phyloP scores from a whole-genome alignment of 2,797 vertebrate species.

The Mormyrops boulengeri region DNA sequence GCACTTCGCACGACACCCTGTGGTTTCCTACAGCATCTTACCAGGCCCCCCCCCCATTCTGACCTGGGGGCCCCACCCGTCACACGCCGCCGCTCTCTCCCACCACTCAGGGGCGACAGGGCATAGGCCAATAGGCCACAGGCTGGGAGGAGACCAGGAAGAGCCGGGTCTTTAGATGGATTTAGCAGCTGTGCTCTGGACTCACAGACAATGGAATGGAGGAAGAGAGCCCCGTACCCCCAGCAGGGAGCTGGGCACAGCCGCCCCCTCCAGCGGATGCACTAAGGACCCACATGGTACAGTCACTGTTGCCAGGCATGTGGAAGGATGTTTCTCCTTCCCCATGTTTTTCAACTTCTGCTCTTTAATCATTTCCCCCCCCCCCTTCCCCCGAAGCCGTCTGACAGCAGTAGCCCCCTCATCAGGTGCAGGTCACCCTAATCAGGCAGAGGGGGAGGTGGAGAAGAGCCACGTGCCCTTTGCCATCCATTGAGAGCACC shows the following conservation, averaged over 20 bases:
- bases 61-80: neutral
- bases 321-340: neutral
- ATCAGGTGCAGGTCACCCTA: neutral
- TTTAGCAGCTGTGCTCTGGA: slow-evolving; percentile 2
- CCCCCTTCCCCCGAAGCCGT: neutral
- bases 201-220: neutral
- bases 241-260: neutral
- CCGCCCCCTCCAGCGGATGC: neutral
- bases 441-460: neutral
- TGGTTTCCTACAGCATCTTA: neutral
- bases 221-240: neutral
- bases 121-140: neutral
- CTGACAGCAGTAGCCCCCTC: neutral
- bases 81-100: neutral
- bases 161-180: neutral
- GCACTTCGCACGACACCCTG: neutral
- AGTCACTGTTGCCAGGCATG: neutral
- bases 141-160: neutral
- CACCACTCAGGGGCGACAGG: neutral
- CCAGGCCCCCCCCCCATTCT: neutral
- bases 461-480: neutral
- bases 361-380: neutral
- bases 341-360: neutral
- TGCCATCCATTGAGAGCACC: neutral
- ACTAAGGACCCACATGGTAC: neutral